A percentile compares a stretch with the other conserved stretches of the same genome.
Conservation (phyloP, 2,888 invertebrate species). For the Chesias legatella region DNA sequence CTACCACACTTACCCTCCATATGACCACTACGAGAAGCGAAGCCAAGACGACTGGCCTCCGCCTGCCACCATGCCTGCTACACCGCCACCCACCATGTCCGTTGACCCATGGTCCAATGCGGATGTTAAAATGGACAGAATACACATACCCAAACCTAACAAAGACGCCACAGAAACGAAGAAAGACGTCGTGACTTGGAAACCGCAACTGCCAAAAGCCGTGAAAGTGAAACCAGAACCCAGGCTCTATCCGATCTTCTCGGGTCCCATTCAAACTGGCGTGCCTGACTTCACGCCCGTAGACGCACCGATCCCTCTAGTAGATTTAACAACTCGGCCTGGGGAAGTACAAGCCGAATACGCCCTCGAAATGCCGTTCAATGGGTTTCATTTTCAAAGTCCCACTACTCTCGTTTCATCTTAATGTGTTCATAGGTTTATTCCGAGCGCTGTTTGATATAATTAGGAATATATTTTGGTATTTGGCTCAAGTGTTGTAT, state of each 20-base stretch:
- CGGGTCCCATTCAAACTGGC: slow-evolving; percentile 37
- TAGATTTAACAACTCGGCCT: slow-evolving; percentile 62
- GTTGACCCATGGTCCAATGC: slow-evolving; percentile 42
- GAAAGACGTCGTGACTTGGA: slow-evolving; percentile 40
- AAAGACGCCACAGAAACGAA: slow-evolving; percentile 33
- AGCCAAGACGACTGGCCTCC: slow-evolving; percentile 57
- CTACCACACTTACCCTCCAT: slow-evolving; percentile 81
- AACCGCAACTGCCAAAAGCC: slow-evolving; percentile 42
- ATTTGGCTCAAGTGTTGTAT: slow-evolving; percentile 59
- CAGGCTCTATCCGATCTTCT: slow-evolving; percentile 55
- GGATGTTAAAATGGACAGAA: slow-evolving; percentile 54
- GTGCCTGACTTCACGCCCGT: slow-evolving; percentile 47
- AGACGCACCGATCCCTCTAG: slow-evolving; percentile 50
- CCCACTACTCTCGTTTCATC: slow-evolving; percentile 74
- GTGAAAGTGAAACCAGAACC: slow-evolving; percentile 43
- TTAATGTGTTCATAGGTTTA: slow-evolving; percentile 60
- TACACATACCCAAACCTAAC: slow-evolving; percentile 39
- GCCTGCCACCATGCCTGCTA: slow-evolving; percentile 54
- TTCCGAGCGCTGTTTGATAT: slow-evolving; percentile 53
- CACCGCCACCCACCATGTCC: slow-evolving; percentile 44
- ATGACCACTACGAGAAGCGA: slow-evolving; percentile 70
- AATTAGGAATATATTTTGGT: slow-evolving; percentile 51
- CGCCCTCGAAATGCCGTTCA: slow-evolving; percentile 69
- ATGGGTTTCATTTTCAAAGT: slow-evolving; percentile 75
- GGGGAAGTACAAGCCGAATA: slow-evolving; percentile 74